Conservation (phyloP, 2,113 vertebrate species). For the Ammodytes marinus region DNA sequence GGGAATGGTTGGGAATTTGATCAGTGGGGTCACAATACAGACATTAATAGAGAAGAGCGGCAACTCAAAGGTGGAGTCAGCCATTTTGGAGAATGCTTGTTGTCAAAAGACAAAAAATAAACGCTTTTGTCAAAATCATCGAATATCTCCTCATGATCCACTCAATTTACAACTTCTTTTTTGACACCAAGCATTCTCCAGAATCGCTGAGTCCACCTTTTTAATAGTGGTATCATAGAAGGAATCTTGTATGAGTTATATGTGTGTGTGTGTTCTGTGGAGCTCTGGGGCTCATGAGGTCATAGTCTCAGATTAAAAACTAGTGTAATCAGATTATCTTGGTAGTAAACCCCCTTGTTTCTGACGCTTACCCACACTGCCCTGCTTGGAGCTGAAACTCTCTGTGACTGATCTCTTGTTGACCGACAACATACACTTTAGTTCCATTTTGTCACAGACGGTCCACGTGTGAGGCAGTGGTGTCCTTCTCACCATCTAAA, state of each 20-base stretch:
- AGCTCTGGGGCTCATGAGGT: conserved; percentile 6
- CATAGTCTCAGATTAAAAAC: conserved; percentile 56
- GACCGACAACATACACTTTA: not conserved
- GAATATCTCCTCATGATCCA: too few species aligned
- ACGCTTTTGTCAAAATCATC: too few species aligned
- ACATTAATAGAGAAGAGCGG: not conserved
- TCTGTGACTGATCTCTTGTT: not conserved
- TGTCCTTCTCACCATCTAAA: not conserved
- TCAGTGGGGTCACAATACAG: not conserved
- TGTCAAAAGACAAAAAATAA: too few species aligned
- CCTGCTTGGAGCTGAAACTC: conserved; percentile 15
- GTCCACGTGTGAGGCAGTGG: not conserved
- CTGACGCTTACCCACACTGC: not conserved
- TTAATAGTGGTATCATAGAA: too few species aligned
- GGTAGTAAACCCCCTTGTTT: conserved; percentile 20
- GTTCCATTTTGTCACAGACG: not conserved
- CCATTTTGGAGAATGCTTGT: too few species aligned
- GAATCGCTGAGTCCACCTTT: too few species aligned
- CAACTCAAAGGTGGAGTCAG: too few species aligned
- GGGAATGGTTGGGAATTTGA: not conserved
- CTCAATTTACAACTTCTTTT: too few species aligned
- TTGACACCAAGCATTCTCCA: too few species aligned
- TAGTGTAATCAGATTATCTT: conserved; percentile 62
- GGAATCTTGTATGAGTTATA: too few species aligned
- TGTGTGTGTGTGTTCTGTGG: not conserved